phyloP scores from a whole-genome alignment of 2,113 vertebrate genomes.

The Pandion haliaetus region DNA sequence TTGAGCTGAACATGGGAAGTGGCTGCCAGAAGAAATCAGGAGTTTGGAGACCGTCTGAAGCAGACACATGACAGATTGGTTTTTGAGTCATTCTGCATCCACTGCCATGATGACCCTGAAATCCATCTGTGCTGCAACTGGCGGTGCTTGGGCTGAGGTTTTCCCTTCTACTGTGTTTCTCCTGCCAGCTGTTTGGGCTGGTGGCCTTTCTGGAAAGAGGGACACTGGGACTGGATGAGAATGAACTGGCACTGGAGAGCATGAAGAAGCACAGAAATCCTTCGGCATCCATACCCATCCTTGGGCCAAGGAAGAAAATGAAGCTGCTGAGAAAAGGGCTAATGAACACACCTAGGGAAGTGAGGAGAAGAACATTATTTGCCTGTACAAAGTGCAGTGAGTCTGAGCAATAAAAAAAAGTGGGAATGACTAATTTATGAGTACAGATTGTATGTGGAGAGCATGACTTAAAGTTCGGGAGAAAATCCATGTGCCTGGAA shows the following conservation, averaged over 20 bases:
- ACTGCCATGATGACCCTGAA: background rate
- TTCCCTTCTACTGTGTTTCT: background rate
- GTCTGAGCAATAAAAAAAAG: background rate
- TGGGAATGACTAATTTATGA: background rate
- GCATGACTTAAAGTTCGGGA: conserved; percentile 15
- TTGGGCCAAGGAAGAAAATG: background rate
- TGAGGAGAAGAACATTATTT: background rate
- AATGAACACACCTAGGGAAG: background rate
- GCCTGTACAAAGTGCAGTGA: background rate
- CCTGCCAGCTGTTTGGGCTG: background rate
- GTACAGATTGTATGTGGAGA: conserved; percentile 2
- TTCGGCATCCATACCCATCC: background rate
- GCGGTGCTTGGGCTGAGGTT: background rate
- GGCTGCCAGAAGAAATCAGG: background rate
- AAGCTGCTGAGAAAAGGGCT: background rate
- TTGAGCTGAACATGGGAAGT: background rate
- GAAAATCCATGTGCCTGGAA: conserved; percentile 41
- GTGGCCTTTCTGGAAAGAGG: background rate
- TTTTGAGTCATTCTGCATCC: background rate
- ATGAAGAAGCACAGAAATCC: background rate
- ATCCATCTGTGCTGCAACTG: background rate
- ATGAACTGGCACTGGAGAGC: background rate
- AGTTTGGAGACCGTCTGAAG: background rate
- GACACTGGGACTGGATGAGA: background rate
- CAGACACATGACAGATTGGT: background rate